Percentiles rank a stretch among this genome's conserved stretches.
phyloP scores from a whole-genome alignment of 2,113 vertebrate species.

The Mormyrus iriodes region DNA sequence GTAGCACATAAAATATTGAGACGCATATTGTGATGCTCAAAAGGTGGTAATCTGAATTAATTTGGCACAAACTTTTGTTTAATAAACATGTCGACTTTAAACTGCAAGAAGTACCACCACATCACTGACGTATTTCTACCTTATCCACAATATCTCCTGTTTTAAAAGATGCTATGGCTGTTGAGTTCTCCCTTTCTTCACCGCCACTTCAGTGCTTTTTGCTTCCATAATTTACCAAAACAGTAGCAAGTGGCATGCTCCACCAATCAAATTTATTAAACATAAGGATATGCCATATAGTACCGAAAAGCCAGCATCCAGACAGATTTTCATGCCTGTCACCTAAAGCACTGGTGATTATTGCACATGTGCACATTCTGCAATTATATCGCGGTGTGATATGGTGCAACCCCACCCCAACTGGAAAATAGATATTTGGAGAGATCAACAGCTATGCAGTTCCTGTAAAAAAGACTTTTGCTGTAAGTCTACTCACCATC shows the following conservation, averaged over 20 bases:
- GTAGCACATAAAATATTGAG: neutral
- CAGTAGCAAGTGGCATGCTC: too few relatives aligned
- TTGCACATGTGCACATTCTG: neutral
- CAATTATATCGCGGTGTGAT: neutral
- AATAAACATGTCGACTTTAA: too few relatives aligned
- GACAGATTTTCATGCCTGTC: neutral
- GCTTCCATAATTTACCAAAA: too few relatives aligned
- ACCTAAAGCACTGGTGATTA: neutral
- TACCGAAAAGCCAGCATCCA: neutral
- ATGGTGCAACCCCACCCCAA: neutral
- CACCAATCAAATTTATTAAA: too few relatives aligned
- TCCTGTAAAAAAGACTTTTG: neutral
- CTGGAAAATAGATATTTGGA: neutral
- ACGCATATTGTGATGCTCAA: neutral
- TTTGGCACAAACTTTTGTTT: too few relatives aligned
- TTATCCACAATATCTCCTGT: too few relatives aligned
- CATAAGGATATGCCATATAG: neutral
- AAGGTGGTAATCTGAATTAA: neutral
- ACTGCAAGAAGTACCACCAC: too few relatives aligned
- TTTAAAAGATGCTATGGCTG: too few relatives aligned
- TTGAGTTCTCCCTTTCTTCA: too few relatives aligned
- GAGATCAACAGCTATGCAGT: neutral
- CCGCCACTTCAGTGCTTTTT: too few relatives aligned
- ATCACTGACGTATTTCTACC: too few relatives aligned
- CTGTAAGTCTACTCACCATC: slow-evolving; percentile 45